Conservation (phyloP, 2,888 invertebrate genomes). For the Drosophila koepferae region DNA sequence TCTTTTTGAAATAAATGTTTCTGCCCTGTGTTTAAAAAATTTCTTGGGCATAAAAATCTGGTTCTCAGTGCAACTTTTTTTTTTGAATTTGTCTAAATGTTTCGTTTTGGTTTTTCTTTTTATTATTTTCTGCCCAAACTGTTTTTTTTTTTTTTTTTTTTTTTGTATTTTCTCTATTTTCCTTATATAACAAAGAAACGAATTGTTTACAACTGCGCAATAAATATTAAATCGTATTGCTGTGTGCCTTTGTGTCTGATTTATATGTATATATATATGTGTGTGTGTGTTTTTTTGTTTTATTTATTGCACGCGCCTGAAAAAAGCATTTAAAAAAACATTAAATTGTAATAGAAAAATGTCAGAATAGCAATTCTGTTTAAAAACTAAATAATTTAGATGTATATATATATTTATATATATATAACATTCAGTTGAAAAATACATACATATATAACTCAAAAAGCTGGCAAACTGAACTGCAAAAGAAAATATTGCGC, state of each 20-base stretch:
- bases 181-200: slow-evolving; percentile 20
- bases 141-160: neutral
- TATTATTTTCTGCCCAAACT: slow-evolving; percentile 8
- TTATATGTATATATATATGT: slow-evolving; percentile 1
- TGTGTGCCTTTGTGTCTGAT: slow-evolving; percentile 20
- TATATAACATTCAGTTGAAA: slow-evolving; percentile 18
- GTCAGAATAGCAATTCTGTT: slow-evolving; percentile 2
- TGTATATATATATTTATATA: too few relatives aligned
- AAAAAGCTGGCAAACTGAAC: slow-evolving; percentile 25
- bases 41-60: slow-evolving; percentile 7
- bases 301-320: slow-evolving; percentile 39
- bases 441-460: slow-evolving; percentile 18
- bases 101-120: neutral
- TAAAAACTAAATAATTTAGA: slow-evolving; percentile 10
- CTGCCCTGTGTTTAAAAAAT: slow-evolving; percentile 9
- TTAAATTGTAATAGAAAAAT: slow-evolving; percentile 31
- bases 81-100: slow-evolving; percentile 10
- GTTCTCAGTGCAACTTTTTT: slow-evolving; percentile 27
- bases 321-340: slow-evolving; percentile 57
- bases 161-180: neutral
- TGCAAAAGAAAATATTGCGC: slow-evolving; percentile 37
- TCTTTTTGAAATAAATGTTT: slow-evolving; percentile 10
- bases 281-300: slow-evolving; percentile 6
- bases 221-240: slow-evolving; percentile 42
- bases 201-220: slow-evolving; percentile 46